Evolutionary conservation across 2,113 vertebrate genomes (phyloP).

Genomic region (Triplophysa rosa): DNA sequence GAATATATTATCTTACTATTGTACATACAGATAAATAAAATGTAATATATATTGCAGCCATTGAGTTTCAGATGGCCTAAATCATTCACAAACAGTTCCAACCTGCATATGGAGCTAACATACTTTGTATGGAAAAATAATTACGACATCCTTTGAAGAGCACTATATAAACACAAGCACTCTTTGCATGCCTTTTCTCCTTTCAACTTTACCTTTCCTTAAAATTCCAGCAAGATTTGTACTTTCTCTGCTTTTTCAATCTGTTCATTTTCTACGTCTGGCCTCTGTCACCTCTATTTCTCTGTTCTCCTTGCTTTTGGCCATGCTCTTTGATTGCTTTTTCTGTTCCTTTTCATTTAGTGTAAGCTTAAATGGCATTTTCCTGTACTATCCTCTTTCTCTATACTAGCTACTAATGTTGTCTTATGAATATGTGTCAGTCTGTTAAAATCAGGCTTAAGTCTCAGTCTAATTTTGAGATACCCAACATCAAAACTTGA

Average conservation of each 20-base stretch:
- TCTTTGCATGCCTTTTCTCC: conserved; percentile 64
- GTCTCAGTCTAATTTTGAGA: too few species aligned
- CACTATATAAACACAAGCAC: conserved; percentile 69
- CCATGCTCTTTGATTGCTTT: conserved; percentile 6
- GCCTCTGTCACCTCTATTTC: background rate
- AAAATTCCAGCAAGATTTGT: conserved; percentile 64
- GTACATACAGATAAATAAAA: background rate
- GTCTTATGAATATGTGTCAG: background rate
- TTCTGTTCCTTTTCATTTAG: background rate
- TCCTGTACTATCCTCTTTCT: background rate
- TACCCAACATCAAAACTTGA: too few species aligned
- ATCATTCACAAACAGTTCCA: conserved; percentile 42
- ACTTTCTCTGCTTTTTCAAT: conserved; percentile 70
- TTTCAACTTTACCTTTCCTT: conserved; percentile 60
- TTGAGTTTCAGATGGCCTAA: background rate
- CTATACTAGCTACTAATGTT: background rate
- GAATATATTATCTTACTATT: background rate
- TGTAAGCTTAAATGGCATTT: background rate
- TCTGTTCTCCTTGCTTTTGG: conserved; percentile 1
- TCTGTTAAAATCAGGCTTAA: too few species aligned
- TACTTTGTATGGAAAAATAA: conserved; percentile 69
- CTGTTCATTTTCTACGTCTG: conserved; percentile 43
- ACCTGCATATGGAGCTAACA: conserved; percentile 56
- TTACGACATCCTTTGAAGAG: conserved; percentile 70
- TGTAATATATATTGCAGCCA: background rate